Base-by-base conservation (phyloP, 2,113 vertebrate species). In the Ageneiosus marmoratus region DNA sequence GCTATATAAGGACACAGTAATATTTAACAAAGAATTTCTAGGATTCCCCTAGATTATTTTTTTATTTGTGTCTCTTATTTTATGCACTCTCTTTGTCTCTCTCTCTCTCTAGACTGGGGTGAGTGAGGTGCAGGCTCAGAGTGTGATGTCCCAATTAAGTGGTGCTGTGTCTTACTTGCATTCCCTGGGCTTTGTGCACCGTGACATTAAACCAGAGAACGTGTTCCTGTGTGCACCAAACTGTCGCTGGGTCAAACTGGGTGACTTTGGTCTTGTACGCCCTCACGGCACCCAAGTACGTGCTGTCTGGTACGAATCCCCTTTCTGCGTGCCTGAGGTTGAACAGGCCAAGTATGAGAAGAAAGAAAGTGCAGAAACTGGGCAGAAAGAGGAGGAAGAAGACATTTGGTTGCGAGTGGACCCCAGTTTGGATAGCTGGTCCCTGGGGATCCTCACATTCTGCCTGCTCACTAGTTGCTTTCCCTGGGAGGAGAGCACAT, bases 121-220 rank as follows among this genome's bases (percentile, higher is more conserved):
- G 82, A 89, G 92, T 0, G 97, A 98, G 70, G 91, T 91, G 20
- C 85, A 93, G 27, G 90, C 96, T 20, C 96, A 97, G 89, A 92
- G 96, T 12, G 96, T 87, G 86, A 92, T 73, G 92, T 89, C 93
- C 18, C 97, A 98, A 90, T 84, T 98, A 70, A 95, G 96, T 0
- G 91, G 93, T 4, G 97, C 97, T 0, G 92, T 98, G 63, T 94
- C 96, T 53, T 95, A 96, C 87, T 95, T 98, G 56, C 97, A 98
- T 44, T 88, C 94, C 32, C 90, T 95, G 12, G 97, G 95, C 3
- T 94, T 98, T 48, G 95, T 98, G 13, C 97, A 98, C 12, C 94
- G 97, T 0, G 97, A 98, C 2, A 95, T 98, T 86, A 98, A 98
- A 86, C 96, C 97, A 0, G 97, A 98, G 92, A 98, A 98, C 0